phyloP scores from a whole-genome alignment of 2,113 vertebrate genomes.

The Chitala chitala region DNA sequence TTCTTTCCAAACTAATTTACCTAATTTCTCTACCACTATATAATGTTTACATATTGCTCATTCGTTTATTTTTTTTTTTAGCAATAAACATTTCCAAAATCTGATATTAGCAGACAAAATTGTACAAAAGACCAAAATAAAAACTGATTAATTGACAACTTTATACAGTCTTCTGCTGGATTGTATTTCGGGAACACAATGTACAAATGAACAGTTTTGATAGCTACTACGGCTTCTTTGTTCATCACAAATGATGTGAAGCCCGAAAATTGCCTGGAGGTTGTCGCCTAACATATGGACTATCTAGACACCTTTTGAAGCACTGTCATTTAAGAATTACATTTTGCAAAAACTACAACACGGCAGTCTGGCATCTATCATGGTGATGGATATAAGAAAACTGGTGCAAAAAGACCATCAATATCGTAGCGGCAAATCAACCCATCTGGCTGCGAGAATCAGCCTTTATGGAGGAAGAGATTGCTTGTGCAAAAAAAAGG shows the following conservation, averaged over 20 bases:
- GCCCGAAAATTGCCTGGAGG: background rate
- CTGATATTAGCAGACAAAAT: background rate
- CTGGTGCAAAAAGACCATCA: constrained; percentile 2
- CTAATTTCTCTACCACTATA: background rate
- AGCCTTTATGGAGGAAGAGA: no score
- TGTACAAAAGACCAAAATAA: background rate
- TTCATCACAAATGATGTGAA: constrained; percentile 7
- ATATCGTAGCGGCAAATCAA: background rate
- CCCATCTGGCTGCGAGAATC: background rate
- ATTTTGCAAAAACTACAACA: background rate
- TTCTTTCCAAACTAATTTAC: background rate
- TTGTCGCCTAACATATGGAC: constrained; percentile 18
- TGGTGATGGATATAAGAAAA: constrained; percentile 11
- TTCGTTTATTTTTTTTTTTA: background rate
- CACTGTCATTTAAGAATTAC: background rate
- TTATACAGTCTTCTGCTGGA: no score
- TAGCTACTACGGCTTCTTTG: background rate
- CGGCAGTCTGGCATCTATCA: constrained; percentile 8
- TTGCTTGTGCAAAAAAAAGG: no score
- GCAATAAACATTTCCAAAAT: background rate
- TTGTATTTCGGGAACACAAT: background rate
- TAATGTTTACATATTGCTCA: background rate
- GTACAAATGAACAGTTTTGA: background rate
- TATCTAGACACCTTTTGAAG: background rate
- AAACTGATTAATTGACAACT: background rate